Base-by-base conservation (phyloP, 1,140 invertebrate species). In the Eupeodes corollae region DNA sequence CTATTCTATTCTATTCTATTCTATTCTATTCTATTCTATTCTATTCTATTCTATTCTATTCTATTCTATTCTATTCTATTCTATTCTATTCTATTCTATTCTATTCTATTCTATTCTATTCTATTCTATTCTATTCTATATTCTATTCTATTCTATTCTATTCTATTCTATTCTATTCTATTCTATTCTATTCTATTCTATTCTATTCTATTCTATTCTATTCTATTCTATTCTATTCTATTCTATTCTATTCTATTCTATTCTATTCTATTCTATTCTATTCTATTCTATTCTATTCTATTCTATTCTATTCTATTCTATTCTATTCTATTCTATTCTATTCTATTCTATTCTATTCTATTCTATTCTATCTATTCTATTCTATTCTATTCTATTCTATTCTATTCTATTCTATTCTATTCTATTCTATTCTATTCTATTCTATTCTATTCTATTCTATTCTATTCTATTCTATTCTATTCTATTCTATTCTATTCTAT, bases 11-110 rank as follows among this genome's bases (percentile, higher is more conserved):
- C 35, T 37, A 37, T 37, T 16, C 15, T 14, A 14, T 37, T 37
- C 35, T 37, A 37, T 37, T 16, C 35, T 37, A 37, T 37, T 16
- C 15, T 14, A 14, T 16, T 16, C 15, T 37, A n/a, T 14, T 37
- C 35, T 16, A 14, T 37, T 16, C 35, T 37, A 37, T 37, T 16
- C 35, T 37, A 37, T 37, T 16, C 35, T 37, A 37, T 37, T 16
- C 35, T 37, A 37, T 37, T 37, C 35, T 16, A 14, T 14, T 37
- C 35, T 37, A 37, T 37, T 37, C 35, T 37, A 37, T 37, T 37
- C 35, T 37, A 37, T 37, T 37, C 35, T 37, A 37, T 37, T 37
- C 35, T 37, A 37, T 37, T 37, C 35, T 37, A 37, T 37, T 37
- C 35, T 37, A 37, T 37, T 37, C 35, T 37, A 37, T 37, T 37